Conservation (phyloP, 2,113 vertebrate species). For the Pongo pygmaeus region DNA sequence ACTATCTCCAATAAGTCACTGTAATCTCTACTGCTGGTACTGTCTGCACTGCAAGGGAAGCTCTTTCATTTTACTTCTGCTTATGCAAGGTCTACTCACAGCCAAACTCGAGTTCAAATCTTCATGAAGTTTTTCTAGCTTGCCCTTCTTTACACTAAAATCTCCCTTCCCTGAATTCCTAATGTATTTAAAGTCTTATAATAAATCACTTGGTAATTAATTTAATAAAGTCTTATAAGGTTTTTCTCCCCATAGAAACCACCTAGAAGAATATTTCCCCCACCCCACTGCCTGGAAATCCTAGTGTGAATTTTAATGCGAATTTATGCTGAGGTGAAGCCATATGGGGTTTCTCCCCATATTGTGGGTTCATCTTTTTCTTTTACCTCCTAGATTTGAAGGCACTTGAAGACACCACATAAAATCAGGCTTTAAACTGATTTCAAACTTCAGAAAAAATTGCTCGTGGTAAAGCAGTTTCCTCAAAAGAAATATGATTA, state of each 20-base stretch:
- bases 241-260: neutral
- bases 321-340: too few relatives aligned
- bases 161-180: neutral
- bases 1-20: neutral
- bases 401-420: neutral
- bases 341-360: too few relatives aligned
- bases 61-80: neutral
- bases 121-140: neutral
- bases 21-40: neutral
- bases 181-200: neutral
- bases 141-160: neutral
- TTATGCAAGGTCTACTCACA: neutral
- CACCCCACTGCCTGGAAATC: too few relatives aligned
- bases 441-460: constrained; percentile 26
- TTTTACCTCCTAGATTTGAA: neutral
- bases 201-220: constrained; percentile 14
- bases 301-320: too few relatives aligned
- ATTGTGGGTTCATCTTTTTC: neutral
- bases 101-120: neutral
- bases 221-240: neutral
- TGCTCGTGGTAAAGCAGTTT: neutral
- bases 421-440: constrained; percentile 21
- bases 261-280: too few relatives aligned
- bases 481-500: neutral
- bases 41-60: neutral